Evolutionary conservation across 2,113 vertebrate genomes (phyloP).

Genomic region (Chionis minor): DNA sequence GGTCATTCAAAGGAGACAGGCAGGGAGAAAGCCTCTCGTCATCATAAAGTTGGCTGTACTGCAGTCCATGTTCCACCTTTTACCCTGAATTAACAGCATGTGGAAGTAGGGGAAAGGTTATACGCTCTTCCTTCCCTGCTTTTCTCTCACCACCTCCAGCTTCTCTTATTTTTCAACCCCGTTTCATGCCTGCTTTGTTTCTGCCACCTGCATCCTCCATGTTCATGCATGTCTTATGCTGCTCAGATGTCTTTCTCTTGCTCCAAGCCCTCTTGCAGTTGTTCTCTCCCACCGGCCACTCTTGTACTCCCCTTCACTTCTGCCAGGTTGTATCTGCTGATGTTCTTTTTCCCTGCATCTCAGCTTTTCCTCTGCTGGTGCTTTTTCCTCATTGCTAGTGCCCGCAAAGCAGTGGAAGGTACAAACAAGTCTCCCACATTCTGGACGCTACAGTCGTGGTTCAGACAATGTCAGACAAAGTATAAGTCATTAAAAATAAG

Average conservation of each 20-base stretch:
- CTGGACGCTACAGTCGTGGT: no score
- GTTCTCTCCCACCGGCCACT: not conserved
- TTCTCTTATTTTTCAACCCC: not conserved
- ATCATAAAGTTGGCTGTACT: not conserved
- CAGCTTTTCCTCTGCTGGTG: not conserved
- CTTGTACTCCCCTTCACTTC: no score
- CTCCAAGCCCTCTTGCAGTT: not conserved
- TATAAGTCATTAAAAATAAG: not conserved
- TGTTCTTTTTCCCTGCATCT: not conserved
- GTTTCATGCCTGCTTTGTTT: not conserved
- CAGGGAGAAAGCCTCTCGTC: not conserved
- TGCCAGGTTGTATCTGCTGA: not conserved
- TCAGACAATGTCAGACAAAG: not conserved
- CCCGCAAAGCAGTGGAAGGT: not conserved
- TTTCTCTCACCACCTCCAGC: not conserved
- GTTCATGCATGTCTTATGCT: fast-evolving
- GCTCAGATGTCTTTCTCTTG: not conserved
- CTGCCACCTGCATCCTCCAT: not conserved
- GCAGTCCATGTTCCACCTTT: not conserved
- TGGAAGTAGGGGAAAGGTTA: not conserved
- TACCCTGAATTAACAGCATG: not conserved
- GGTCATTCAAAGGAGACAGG: not conserved
- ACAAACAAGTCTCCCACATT: not conserved
- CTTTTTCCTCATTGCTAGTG: not conserved
- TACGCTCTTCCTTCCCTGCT: not conserved